phyloP scores from a whole-genome alignment of 2,113 vertebrate species.

The Panurus biarmicus region DNA sequence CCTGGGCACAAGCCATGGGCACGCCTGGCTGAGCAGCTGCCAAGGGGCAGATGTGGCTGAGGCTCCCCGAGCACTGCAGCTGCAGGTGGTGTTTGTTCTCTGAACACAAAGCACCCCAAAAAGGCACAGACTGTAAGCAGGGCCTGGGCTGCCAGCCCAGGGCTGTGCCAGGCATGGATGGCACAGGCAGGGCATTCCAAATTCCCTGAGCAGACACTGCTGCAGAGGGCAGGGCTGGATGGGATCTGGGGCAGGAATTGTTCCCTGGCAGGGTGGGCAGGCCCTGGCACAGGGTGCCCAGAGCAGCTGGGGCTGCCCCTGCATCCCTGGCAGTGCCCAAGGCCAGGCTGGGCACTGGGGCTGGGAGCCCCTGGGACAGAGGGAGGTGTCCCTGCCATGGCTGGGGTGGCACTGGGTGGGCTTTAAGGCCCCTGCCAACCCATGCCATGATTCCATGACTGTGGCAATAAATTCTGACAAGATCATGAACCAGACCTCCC shows the following conservation, averaged over 20 bases:
- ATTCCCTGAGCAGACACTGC: rapidly evolving
- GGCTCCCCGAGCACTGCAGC: background rate
- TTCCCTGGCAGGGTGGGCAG: rapidly evolving
- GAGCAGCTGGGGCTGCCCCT: background rate
- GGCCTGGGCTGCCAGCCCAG: background rate
- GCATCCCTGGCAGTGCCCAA: background rate
- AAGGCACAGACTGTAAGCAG: rapidly evolving
- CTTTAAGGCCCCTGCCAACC: rapidly evolving
- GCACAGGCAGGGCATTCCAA: rapidly evolving
- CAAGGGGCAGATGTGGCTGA: background rate
- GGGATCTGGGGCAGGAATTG: background rate
- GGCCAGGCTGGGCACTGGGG: no score
- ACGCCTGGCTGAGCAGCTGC: background rate
- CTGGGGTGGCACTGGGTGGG: rapidly evolving
- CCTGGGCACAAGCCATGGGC: background rate
- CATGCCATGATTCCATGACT: background rate
- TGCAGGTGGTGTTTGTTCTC: rapidly evolving
- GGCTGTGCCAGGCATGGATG: rapidly evolving
- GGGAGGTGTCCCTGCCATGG: background rate
- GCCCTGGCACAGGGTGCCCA: background rate
- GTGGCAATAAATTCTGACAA: no score
- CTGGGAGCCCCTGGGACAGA: background rate
- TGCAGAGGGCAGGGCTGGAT: rapidly evolving
- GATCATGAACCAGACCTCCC: background rate
- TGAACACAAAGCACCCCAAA: background rate